These are phyloP conservation scores for Bungarus multicinctus DNA, from an alignment of 2,113 vertebrate genomes.

Conservation along the genomic window DNA sequence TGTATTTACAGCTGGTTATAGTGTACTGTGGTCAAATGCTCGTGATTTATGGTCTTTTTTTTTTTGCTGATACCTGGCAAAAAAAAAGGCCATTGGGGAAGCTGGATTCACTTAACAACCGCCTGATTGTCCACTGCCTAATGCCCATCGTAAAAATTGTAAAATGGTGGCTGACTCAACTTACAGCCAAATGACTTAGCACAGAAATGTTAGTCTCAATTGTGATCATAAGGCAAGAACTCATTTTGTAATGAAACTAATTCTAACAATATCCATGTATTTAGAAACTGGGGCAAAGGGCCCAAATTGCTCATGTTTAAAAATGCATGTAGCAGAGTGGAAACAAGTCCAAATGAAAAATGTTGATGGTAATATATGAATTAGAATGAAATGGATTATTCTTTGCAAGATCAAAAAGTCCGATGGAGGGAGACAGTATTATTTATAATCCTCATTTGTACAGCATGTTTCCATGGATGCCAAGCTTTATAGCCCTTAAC, in stretches of 20 bases:
- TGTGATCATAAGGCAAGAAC: background rate
- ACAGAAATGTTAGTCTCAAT: background rate
- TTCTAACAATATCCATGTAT: background rate
- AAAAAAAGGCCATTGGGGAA: background rate
- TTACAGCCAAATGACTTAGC: background rate
- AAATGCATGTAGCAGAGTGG: background rate
- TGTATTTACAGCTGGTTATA: background rate
- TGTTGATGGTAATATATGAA: background rate
- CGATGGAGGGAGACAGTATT: background rate
- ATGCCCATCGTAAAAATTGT: background rate
- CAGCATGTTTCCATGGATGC: background rate
- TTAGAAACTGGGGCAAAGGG: too few species aligned
- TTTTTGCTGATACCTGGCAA: background rate
- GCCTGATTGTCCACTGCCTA: background rate
- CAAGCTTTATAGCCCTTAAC: constrained; percentile 10
- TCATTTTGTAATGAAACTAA: background rate
- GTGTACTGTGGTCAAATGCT: background rate
- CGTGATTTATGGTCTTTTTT: background rate
- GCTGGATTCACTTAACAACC: background rate
- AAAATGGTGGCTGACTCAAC: background rate
- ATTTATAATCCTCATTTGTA: constrained; percentile 2
- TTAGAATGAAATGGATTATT: background rate
- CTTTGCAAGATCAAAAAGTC: background rate
- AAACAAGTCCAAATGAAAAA: too few species aligned
- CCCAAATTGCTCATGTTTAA: background rate